phyloP scores from a whole-genome alignment of 2,797 vertebrate species.

The Zenarchopterus dispar region DNA sequence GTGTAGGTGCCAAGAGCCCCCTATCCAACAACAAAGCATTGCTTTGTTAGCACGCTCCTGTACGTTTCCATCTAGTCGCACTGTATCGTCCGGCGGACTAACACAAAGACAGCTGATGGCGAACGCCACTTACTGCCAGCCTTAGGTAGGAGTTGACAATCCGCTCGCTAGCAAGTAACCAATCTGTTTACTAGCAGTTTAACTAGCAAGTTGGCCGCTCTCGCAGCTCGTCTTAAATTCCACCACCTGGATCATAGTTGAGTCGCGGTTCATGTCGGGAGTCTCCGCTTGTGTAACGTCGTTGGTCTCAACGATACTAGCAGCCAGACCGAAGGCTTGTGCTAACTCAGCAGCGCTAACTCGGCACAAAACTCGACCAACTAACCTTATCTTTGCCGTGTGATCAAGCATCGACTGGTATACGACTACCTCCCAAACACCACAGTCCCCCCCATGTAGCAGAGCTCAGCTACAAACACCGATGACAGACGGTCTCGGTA shows the following conservation, averaged over 20 bases:
- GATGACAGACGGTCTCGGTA: slow-evolving; percentile 23
- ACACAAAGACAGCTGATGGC: slow-evolving; percentile 71
- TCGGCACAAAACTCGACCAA: slow-evolving; percentile 42
- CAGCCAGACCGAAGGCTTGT: not conserved
- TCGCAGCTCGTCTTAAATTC: slow-evolving; percentile 55
- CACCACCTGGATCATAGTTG: slow-evolving; percentile 60
- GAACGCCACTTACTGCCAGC: slow-evolving; percentile 17
- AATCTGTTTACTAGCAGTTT: slow-evolving; percentile 33
- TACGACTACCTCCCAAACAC: slow-evolving; percentile 40
- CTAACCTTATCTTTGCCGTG: slow-evolving; percentile 36
- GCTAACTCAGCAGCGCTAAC: slow-evolving; percentile 60
- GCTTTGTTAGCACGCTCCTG: slow-evolving; percentile 81
- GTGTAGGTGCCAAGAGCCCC: slow-evolving; percentile 63
- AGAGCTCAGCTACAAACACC: slow-evolving; percentile 48
- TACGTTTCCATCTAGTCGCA: slow-evolving; percentile 71
- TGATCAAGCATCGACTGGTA: slow-evolving; percentile 25
- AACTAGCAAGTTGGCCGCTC: slow-evolving; percentile 48
- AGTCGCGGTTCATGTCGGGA: slow-evolving; percentile 60
- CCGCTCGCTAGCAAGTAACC: slow-evolving; percentile 39
- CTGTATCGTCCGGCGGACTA: slow-evolving; percentile 57
- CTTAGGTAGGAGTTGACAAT: slow-evolving; percentile 34
- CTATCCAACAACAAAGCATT: slow-evolving; percentile 80
- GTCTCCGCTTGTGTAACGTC: slow-evolving; percentile 23
- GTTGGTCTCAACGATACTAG: not conserved
- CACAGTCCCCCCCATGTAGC: slow-evolving; percentile 43